Base-by-base conservation (phyloP, 1,140 invertebrate genomes). In the Calliopsis andreniformis region DNA sequence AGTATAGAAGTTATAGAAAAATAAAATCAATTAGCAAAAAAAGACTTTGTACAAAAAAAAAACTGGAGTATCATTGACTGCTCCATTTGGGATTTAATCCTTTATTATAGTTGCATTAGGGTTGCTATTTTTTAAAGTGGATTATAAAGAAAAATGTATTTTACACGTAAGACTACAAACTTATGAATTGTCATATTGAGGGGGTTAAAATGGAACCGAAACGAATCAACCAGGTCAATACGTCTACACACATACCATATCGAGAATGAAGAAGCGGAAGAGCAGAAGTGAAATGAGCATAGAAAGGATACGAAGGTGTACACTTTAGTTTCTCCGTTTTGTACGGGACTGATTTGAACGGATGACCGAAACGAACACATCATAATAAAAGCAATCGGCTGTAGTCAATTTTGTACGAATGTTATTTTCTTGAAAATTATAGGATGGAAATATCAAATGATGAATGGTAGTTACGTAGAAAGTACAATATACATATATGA, bases 401-500 rank as follows among this genome's bases (percentile, higher is more conserved):
- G 80, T 90, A 89, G 89, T 90, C 90, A 91, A 91, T 91, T 91
- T 92, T 91, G 84, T 92, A 92, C 88, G 87, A 84, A 87, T 87
- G 85, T 91, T 92, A 91, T 90, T 91, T 91, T 90, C 85, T 86
- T 80, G 86, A 85, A n/a, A 86, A 87, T 83, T 87, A 87, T 87
- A 87, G 72, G 83, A 76, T 78, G 71, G 30, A 76, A 73, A 82
- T 80, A 84, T 80, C 72, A 82, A 85, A 75, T n/a, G 69, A 20
- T 83, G 76, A 77, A 69, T 66, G 81, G 79, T 82, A 86, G 71
- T 56, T 76, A 78, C 49, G 76, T 84, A 82, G 80, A 63, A 68
- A 82, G 45, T 82, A 80, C 76, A 82, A 72, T 82, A 77, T 76
- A 82, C 77, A 82, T n/a, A 76, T 63, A 82, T 81, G 58, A n/a